Conservation (phyloP, 2,888 invertebrate species). For the Eilema caniola region DNA sequence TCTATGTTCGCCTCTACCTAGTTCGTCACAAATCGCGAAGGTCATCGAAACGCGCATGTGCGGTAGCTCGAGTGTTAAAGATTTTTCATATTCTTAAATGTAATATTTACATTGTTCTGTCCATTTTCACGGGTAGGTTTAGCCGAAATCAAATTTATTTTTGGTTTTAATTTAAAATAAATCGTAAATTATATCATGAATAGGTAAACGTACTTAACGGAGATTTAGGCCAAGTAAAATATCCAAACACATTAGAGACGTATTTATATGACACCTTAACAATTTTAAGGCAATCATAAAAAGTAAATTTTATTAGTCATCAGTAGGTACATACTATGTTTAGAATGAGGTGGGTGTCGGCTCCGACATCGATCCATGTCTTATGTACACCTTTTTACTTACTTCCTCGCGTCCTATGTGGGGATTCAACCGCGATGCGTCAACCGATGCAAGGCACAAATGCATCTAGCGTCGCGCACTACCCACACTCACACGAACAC, state of each 20-base stretch:
- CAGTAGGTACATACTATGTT: conserved; percentile 7
- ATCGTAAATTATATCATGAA: not conserved
- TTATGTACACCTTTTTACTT: conserved; percentile 82
- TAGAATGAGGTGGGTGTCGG: conserved; percentile 67
- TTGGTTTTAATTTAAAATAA: not conserved
- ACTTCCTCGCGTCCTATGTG: conserved; percentile 81
- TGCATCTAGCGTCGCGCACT: conserved; percentile 68
- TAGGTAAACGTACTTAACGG: not conserved
- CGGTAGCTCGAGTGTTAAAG: conserved; percentile 71
- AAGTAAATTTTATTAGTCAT: conserved; percentile 35
- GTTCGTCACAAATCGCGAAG: conserved; percentile 73
- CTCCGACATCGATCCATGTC: conserved; percentile 82
- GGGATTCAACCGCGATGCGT: conserved; percentile 85
- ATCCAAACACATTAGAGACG: not conserved
- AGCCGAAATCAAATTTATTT: not conserved
- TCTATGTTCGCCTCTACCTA: conserved; percentile 38
- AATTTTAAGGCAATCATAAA: conserved; percentile 31
- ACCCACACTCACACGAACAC: conserved; percentile 45
- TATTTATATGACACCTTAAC: not conserved
- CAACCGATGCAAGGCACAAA: conserved; percentile 81
- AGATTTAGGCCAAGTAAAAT: not conserved
- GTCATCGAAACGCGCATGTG: conserved; percentile 79
- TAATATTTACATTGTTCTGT: conserved; percentile 41
- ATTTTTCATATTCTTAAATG: conserved; percentile 65
- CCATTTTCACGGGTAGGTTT: not conserved